Evolutionary conservation across 1,140 invertebrate species (phyloP).

Genomic region (Gonioctena quinquepunctata): DNA sequence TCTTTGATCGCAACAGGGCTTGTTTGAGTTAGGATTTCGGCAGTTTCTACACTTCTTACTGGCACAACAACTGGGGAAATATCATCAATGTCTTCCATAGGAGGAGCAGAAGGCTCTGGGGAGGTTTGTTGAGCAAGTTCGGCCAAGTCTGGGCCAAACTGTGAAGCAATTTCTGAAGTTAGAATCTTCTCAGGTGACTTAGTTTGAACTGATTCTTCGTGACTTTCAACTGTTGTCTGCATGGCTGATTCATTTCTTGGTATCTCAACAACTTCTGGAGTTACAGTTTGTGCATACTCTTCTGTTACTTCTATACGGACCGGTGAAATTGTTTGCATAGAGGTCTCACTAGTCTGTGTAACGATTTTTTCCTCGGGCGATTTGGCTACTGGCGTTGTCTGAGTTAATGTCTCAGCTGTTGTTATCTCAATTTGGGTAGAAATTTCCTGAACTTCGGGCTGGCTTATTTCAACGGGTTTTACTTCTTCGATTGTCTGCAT

Average conservation of each 20-base stretch:
- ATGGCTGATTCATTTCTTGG: constrained; percentile 57
- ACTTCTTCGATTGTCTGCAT: constrained; percentile 56
- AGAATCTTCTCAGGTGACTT: constrained; percentile 36
- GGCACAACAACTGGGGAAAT: constrained; percentile 7
- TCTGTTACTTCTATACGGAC: constrained; percentile 46
- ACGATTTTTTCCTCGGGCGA: constrained; percentile 48
- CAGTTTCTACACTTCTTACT: constrained; percentile 34
- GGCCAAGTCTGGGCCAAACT: constrained; percentile 42
- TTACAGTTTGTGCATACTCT: constrained; percentile 57
- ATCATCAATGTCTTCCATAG: constrained; percentile 24
- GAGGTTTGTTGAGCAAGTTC: constrained; percentile 60
- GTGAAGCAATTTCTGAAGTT: constrained; percentile 46
- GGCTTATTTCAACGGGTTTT: constrained; percentile 23
- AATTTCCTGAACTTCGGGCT: constrained; percentile 46
- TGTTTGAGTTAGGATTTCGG: constrained; percentile 57
- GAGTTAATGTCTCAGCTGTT: constrained; percentile 40
- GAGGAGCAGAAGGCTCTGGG: constrained; percentile 57
- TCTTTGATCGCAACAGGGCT: constrained; percentile 49
- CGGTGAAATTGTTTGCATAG: constrained; percentile 60
- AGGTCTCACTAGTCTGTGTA: constrained; percentile 56
- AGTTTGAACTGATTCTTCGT: constrained; percentile 52
- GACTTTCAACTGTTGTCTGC: constrained; percentile 47
- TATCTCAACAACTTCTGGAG: constrained; percentile 51
- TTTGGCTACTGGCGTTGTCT: constrained; percentile 39
- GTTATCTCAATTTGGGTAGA: constrained; percentile 47